Evolutionary conservation across 23 tunicate genomes (phyloP).

Genomic region (Halocynthia aurantium): DNA sequence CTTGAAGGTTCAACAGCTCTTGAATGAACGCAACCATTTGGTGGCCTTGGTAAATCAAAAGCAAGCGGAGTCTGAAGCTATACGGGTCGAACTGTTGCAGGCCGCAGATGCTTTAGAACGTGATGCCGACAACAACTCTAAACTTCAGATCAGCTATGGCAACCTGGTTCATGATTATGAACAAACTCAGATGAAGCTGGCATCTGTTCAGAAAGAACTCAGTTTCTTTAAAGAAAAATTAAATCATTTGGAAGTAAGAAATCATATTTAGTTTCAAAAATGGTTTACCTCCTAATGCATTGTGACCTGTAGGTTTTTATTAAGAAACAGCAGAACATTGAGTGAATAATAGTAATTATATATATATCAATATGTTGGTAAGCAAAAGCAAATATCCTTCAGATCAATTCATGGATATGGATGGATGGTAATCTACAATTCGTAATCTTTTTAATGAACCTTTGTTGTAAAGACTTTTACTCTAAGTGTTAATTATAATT

Average conservation of each 20-base stretch:
- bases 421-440: no score
- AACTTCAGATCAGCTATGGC: conserved; percentile 32
- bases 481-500: no score
- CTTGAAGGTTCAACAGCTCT: conserved; percentile 57
- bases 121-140: conserved; percentile 69
- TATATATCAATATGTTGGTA: no score
- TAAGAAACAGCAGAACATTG: no score
- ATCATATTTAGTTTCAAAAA: not conserved
- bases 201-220: conserved; percentile 40
- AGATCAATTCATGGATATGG: no score
- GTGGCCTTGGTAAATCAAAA: conserved; percentile 72
- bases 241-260: conserved; percentile 47
- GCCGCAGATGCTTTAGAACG: conserved; percentile 57
- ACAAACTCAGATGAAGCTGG: conserved; percentile 55
- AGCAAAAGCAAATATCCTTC: no score
- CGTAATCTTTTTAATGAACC: not conserved
- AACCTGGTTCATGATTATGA: conserved; percentile 90
- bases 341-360: no score
- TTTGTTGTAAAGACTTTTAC: no score
- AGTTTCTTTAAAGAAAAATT: conserved; percentile 32
- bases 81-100: conserved; percentile 34
- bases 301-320: no score
- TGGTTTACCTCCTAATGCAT: no score
- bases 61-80: conserved; percentile 60
- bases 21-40: conserved; percentile 83